A percentile compares a stretch with the other conserved stretches of the same genome.
Conservation (phyloP, 2,113 vertebrate genomes). For the Anas platyrhynchos region DNA sequence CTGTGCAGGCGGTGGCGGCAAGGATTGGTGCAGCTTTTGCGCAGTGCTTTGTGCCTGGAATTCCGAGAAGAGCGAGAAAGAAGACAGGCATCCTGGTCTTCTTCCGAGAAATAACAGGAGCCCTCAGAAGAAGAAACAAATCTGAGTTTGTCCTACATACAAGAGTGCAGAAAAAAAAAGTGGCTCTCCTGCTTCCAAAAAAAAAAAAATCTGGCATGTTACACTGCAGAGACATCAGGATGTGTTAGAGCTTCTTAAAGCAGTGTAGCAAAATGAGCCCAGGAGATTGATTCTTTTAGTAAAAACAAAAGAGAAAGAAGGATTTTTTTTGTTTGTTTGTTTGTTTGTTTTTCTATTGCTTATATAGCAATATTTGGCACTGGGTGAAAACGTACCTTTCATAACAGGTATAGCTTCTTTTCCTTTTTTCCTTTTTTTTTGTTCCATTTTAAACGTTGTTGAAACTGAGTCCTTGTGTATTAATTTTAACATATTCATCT, state of each 20-base stretch:
- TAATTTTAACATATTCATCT: constrained; percentile 53
- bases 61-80: constrained; percentile 73
- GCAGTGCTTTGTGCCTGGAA: constrained; percentile 84
- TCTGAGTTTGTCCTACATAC: constrained; percentile 73
- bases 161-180: constrained; percentile 65
- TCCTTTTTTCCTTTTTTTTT: constrained; percentile 43
- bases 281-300: constrained; percentile 40
- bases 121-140: constrained; percentile 70
- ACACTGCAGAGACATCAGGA: constrained; percentile 74
- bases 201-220: constrained; percentile 57
- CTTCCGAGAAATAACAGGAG: constrained; percentile 72
- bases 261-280: constrained; percentile 59
- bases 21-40: constrained; percentile 82
- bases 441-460: constrained; percentile 60
- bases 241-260: constrained; percentile 71
- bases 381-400: constrained; percentile 79
- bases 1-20: constrained; percentile 71
- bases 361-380: constrained; percentile 72
- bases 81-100: constrained; percentile 70
- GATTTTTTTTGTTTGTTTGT: neutral
- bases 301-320: neutral
- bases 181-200: constrained; percentile 68
- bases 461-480: constrained; percentile 56
- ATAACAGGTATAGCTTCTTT: constrained; percentile 78
- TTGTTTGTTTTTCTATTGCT: constrained; percentile 54